phyloP scores from a whole-genome alignment of 1,140 invertebrate species.

The Drosophila pseudoobscura region DNA sequence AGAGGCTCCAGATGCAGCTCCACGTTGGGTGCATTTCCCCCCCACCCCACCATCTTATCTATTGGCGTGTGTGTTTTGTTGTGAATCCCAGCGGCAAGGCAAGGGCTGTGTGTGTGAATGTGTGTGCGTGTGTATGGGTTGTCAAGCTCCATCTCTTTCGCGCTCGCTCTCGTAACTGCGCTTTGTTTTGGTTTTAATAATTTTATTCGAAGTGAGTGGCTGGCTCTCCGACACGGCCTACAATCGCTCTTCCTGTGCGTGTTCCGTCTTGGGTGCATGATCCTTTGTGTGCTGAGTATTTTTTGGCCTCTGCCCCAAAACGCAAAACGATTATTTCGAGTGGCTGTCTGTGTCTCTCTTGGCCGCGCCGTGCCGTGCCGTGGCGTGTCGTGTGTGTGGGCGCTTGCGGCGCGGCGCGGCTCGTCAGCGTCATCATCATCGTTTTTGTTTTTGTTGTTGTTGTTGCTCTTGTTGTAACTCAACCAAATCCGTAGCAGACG shows the following conservation, averaged over 20 bases:
- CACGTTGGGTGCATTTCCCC: constrained; percentile 17
- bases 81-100: no score
- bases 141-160: constrained; percentile 7
- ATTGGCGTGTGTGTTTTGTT: no score
- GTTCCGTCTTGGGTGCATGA: constrained; percentile 56
- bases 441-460: constrained; percentile 34
- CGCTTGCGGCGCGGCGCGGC: constrained; percentile 26
- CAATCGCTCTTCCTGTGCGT: constrained; percentile 60
- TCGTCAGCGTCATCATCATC: constrained; percentile 65
- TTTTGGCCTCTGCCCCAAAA: no score
- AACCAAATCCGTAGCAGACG: constrained; percentile 75
- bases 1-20: constrained; percentile 34
- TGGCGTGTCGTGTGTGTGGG: constrained; percentile 53
- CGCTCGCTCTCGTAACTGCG: constrained; percentile 23
- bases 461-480: constrained; percentile 66
- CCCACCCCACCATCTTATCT: constrained; percentile 2
- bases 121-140: no score
- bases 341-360: constrained; percentile 20
- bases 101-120: no score
- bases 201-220: constrained; percentile 24
- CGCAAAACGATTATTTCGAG: constrained; percentile 33
- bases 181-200: constrained; percentile 64
- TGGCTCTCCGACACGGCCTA: constrained; percentile 17
- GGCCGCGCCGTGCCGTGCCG: constrained; percentile 12
- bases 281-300: constrained; percentile 60